These are phyloP conservation scores for Pteronotus mesoamericanus DNA, from an alignment of 2,797 vertebrate species.

Conservation along the genomic window DNA sequence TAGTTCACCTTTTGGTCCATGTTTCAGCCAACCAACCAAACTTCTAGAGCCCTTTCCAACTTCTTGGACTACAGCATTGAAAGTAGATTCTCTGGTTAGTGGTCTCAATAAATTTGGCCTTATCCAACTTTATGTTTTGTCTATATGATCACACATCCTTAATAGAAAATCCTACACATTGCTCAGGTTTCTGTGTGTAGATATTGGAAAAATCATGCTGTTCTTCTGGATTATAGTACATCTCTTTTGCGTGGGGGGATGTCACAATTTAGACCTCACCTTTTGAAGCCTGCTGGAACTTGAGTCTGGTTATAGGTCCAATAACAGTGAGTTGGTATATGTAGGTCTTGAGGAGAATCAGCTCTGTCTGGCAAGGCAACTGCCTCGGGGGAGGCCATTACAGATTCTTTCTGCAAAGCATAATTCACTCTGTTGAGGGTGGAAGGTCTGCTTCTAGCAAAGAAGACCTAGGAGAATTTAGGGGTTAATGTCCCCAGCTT, in stretches of 20 bases:
- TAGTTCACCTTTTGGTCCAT: background rate
- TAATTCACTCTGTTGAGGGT: background rate
- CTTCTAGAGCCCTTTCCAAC: background rate
- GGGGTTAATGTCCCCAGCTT: background rate
- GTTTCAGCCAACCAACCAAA: background rate
- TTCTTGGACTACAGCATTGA: background rate
- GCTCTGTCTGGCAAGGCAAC: background rate
- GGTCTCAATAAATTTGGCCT: background rate
- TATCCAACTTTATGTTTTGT: background rate
- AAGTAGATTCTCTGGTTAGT: background rate
- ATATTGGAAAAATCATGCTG: background rate
- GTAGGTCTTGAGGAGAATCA: background rate
- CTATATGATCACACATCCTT: background rate
- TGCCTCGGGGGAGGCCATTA: background rate
- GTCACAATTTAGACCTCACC: background rate
- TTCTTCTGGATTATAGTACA: background rate
- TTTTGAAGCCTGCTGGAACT: background rate
- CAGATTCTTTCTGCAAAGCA: background rate
- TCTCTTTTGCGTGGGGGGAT: background rate
- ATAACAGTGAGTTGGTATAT: background rate
- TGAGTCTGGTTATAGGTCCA: background rate
- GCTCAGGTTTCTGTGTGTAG: background rate
- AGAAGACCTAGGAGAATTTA: background rate
- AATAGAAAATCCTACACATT: background rate
- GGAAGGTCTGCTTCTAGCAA: background rate